Base-by-base conservation (phyloP, 2,888 invertebrate genomes). In the Graphium colonna region DNA sequence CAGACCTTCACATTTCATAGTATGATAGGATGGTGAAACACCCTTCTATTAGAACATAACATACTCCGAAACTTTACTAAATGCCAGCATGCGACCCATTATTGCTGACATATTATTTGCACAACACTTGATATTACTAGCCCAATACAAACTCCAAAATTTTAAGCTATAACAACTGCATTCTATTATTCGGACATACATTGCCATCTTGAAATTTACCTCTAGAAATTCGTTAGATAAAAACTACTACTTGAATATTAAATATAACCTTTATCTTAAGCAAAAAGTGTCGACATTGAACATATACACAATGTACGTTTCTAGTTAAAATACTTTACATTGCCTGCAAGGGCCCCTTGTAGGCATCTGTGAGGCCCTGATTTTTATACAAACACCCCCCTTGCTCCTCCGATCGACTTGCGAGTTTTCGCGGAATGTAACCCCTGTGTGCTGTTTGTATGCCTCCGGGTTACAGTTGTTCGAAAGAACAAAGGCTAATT, bases 331-430 rank as follows among this genome's bases (percentile, higher is more conserved):
- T n/a, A 38, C 12, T 38, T 36, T n/a, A 21, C 46, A 33, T 13
- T 12, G 18, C 12, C n/a, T 21, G 17, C 36, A 10, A 36, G 12
- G 38, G 12, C 38, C 36, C 21, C 38, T 33, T 8, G n/a, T n/a
- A n/a, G n/a, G n/a, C n/a, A n/a, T n/a, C n/a, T n/a, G n/a, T 17
- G 21, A 18, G 18, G 10, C 36, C 38, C 36, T 46, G 46, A 46
- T 46, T 46, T 33, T 46, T 46, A 38, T 46, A 18, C 36, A 46
- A 46, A 46, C 46, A 46, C 38, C 21, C 13, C 46, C 46, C 38
- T 16, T n/a, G 1, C 45, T 10, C 45, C 44, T 33, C 45, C 17
- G 31, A 5, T 12, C 36, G 12, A 33, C 16, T 18, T 36, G 16
- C 15, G 17, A 18, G 36, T 17, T 7, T 36, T 1, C 46, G n/a